These are phyloP conservation scores for Agrotis clavis DNA, from an alignment of 2,888 invertebrate species.

Conservation along the genomic window DNA sequence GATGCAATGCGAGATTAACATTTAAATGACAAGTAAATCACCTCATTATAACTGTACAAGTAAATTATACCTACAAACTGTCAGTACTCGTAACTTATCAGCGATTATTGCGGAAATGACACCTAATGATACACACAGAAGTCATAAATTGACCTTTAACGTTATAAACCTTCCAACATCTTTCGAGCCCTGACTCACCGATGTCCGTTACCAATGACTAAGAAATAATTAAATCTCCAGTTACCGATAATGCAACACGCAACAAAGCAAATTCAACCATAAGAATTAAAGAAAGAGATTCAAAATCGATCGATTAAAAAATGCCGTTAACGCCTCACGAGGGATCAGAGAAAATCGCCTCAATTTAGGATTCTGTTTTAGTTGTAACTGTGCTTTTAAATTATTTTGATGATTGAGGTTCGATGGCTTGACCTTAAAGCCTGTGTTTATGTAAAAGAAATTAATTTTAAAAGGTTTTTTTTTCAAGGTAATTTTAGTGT, in stretches of 20 bases:
- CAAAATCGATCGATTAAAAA: constrained; percentile 59
- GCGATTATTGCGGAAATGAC: constrained; percentile 50
- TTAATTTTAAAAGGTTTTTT: constrained; percentile 54
- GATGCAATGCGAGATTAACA: constrained; percentile 24
- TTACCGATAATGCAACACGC: constrained; percentile 75
- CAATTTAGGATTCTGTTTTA: constrained; percentile 85
- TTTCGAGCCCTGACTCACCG: constrained; percentile 80
- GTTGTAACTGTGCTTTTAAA: constrained; percentile 73
- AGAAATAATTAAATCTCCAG: constrained; percentile 86
- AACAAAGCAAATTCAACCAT: constrained; percentile 70
- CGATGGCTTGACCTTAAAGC: constrained; percentile 49
- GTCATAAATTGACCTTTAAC: constrained; percentile 55
- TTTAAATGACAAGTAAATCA: constrained; percentile 42
- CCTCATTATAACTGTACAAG: constrained; percentile 32
- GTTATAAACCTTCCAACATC: constrained; percentile 62
- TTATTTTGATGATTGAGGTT: constrained; percentile 64
- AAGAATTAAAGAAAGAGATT: constrained; percentile 68
- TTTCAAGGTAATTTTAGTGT: constrained; percentile 21
- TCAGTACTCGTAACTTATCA: constrained; percentile 33
- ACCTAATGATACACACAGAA: constrained; percentile 42
- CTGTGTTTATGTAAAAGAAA: constrained; percentile 40
- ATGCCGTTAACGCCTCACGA: constrained; percentile 80
- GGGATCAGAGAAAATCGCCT: constrained; percentile 79
- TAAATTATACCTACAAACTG: constrained; percentile 40
- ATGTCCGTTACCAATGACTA: constrained; percentile 86